Conservation (phyloP, 2,888 invertebrate species). For the Meandrusa payeni region DNA sequence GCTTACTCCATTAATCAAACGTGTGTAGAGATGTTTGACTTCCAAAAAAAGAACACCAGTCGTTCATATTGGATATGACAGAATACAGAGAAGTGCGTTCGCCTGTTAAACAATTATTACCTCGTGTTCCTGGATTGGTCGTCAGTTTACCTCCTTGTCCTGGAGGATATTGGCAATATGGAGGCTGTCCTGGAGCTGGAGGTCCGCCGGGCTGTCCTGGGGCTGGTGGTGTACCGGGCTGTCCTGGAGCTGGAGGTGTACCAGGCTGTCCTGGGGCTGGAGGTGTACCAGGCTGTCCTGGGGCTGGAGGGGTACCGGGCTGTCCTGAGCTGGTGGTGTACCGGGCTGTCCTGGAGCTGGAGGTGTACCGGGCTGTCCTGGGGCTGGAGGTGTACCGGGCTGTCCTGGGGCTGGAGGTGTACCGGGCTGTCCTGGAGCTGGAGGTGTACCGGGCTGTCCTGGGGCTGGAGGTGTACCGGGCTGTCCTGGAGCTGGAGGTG, state of each 20-base stretch:
- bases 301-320: not conserved
- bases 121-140: constrained; percentile 19
- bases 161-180: constrained; percentile 1
- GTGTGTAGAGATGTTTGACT: too few relatives aligned
- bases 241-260: constrained; percentile 5
- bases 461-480: not conserved
- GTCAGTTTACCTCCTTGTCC: constrained; percentile 19
- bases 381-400: not conserved
- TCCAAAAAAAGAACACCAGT: too few relatives aligned
- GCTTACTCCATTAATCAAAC: too few relatives aligned
- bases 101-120: too few relatives aligned
- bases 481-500: not conserved
- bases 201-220: constrained; percentile 7
- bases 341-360: not conserved
- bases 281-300: not conserved
- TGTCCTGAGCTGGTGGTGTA: not conserved
- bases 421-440: too few relatives aligned
- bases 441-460: too few relatives aligned
- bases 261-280: not conserved
- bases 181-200: too few relatives aligned
- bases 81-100: too few relatives aligned
- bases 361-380: not conserved
- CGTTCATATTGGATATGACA: too few relatives aligned
- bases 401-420: too few relatives aligned
- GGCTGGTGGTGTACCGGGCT: constrained; percentile 4